Evolutionary conservation across 2,797 vertebrate species (phyloP).

Genomic region (Lithobates sylvaticus): DNA sequence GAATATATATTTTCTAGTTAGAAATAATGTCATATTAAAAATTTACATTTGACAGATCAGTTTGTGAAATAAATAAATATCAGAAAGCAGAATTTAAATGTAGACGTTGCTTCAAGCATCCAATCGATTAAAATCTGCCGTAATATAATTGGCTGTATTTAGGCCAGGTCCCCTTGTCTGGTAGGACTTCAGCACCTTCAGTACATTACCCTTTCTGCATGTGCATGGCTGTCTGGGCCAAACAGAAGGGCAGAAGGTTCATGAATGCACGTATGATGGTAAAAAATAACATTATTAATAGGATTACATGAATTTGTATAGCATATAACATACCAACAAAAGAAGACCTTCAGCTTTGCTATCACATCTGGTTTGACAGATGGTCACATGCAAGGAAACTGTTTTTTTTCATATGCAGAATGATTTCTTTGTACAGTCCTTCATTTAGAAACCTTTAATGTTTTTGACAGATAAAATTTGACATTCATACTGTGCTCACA

Average conservation of each 20-base stretch:
- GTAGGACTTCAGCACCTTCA: no score
- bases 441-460: slow-evolving; percentile 45
- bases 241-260: neutral
- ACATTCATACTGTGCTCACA: neutral
- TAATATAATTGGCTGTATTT: no score
- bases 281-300: neutral
- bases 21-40: no score
- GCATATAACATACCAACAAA: slow-evolving; percentile 17
- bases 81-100: no score
- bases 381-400: slow-evolving; percentile 35
- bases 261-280: no score
- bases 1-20: no score
- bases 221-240: neutral
- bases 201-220: no score
- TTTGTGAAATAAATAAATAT: no score
- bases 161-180: no score
- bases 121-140: no score
- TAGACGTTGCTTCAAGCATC: no score
- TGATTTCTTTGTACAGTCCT: slow-evolving; percentile 31
- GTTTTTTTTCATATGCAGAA: slow-evolving; percentile 33
- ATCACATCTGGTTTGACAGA: slow-evolving; percentile 57
- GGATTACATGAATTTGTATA: slow-evolving; percentile 18
- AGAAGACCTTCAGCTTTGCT: slow-evolving; percentile 19
- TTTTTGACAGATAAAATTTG: slow-evolving; percentile 23
- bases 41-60: no score